Percentiles rank a stretch among this genome's conserved stretches.
Evolutionary conservation across 2,888 invertebrate genomes (phyloP).

Genomic region (Lepidochitona cinerea): DNA sequence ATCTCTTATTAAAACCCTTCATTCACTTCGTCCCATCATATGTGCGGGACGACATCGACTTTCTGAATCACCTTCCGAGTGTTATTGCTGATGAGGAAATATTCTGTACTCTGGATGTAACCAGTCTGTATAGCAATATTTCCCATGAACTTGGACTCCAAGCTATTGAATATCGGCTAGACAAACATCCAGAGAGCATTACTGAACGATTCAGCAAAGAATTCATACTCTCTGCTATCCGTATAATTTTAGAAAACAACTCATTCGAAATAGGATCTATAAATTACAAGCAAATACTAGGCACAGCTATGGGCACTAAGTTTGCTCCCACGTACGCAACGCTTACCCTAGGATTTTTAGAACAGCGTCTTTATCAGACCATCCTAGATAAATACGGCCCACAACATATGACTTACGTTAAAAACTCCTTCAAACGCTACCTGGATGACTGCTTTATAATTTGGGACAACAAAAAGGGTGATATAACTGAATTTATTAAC

Average conservation of each 20-base stretch:
- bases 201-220: constrained; percentile 3
- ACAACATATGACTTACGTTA: neutral
- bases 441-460: constrained; percentile 26
- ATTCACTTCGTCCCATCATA: too few species aligned
- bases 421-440: constrained; percentile 18
- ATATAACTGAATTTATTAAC: constrained; percentile 3
- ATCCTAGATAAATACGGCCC: constrained; percentile 4
- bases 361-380: constrained; percentile 8
- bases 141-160: constrained; percentile 14
- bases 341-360: constrained; percentile 13
- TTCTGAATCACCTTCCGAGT: neutral
- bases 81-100: neutral
- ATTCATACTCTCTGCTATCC: constrained; percentile 12
- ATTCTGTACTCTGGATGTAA: constrained; percentile 16
- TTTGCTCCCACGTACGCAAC: constrained; percentile 28
- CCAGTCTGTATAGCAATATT: constrained; percentile 19
- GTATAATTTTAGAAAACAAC: constrained; percentile 22
- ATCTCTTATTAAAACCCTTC: too few species aligned
- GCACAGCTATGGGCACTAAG: constrained; percentile 28
- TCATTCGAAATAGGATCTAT: constrained; percentile 14
- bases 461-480: constrained; percentile 1
- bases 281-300: constrained; percentile 18
- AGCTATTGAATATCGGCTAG: constrained; percentile 16
- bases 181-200: neutral
- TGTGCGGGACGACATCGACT: too few species aligned